phyloP scores from a whole-genome alignment of 1,140 invertebrate species.

The Drosophila triauraria region DNA sequence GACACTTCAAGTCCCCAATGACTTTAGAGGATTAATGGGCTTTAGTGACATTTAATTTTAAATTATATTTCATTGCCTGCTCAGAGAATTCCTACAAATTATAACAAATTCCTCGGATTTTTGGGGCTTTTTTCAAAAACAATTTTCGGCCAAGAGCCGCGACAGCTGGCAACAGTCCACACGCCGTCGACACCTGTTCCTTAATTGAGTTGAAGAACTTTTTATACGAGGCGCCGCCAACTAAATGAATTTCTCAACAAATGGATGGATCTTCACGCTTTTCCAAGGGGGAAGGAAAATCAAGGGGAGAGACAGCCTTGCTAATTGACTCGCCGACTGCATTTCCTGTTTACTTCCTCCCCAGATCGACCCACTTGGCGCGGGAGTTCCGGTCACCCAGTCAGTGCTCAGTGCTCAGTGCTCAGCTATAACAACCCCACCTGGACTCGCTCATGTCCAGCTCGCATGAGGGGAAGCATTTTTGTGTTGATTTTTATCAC shows the following conservation, averaged over 20 bases:
- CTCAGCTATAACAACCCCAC: background rate
- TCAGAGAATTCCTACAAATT: slow-evolving; percentile 3
- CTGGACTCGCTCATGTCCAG: slow-evolving; percentile 48
- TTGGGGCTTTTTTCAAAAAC: background rate
- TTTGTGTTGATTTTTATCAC: slow-evolving; percentile 80
- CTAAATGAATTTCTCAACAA: slow-evolving; percentile 30
- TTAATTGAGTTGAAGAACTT: slow-evolving; percentile 37
- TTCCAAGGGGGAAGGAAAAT: background rate
- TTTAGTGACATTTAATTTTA: slow-evolving; percentile 4
- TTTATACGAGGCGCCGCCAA: slow-evolving; percentile 8
- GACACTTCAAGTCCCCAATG: no score
- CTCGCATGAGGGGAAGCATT: slow-evolving; percentile 46
- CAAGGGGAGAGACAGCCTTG: slow-evolving; percentile 9
- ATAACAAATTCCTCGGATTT: slow-evolving; percentile 9
- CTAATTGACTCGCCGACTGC: slow-evolving; percentile 50
- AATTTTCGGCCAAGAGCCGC: slow-evolving; percentile 12
- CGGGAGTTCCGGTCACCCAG: slow-evolving; percentile 18
- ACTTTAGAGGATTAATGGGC: background rate
- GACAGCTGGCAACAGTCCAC: slow-evolving; percentile 39
- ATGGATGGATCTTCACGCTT: slow-evolving; percentile 7
- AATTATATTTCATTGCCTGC: background rate
- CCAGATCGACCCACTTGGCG: slow-evolving; percentile 14
- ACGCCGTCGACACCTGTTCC: slow-evolving; percentile 49
- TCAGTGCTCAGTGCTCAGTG: background rate
- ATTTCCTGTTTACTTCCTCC: slow-evolving; percentile 48